Conservation (phyloP, 2,113 vertebrate species). For the Seriola aureovittata region DNA sequence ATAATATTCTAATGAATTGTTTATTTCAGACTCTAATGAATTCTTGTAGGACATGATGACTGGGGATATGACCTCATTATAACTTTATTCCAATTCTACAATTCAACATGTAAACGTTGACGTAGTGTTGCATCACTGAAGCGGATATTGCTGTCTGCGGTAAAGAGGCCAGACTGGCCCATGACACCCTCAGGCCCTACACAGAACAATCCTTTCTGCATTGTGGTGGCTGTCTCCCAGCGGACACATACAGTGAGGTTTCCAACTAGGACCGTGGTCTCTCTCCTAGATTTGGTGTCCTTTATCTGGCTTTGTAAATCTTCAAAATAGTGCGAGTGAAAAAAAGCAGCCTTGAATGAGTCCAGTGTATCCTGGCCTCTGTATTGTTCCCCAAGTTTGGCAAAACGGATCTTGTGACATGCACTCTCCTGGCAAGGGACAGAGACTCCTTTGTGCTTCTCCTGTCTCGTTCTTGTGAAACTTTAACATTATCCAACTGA, state of each 20-base stretch:
- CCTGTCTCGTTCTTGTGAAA: constrained; percentile 71
- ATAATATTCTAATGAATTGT: neutral
- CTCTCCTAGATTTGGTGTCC: constrained; percentile 66
- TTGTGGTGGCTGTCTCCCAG: constrained; percentile 64
- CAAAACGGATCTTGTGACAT: constrained; percentile 82
- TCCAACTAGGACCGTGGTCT: constrained; percentile 60
- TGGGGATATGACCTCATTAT: constrained; percentile 11
- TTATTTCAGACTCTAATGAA: neutral
- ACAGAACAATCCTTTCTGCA: constrained; percentile 50
- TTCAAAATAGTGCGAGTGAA: constrained; percentile 69
- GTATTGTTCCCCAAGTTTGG: constrained; percentile 77
- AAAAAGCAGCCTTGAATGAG: constrained; percentile 78
- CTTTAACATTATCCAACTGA: constrained; percentile 72
- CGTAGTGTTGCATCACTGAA: constrained; percentile 34
- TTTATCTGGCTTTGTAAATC: constrained; percentile 78
- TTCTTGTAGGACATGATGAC: neutral
- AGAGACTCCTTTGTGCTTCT: constrained; percentile 80
- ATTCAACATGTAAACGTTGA: constrained; percentile 6
- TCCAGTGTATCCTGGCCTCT: constrained; percentile 76
- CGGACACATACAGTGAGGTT: constrained; percentile 64
- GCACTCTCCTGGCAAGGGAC: constrained; percentile 76
- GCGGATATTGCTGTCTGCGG: constrained; percentile 26
- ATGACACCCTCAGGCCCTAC: constrained; percentile 15
- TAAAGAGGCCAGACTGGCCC: constrained; percentile 34
- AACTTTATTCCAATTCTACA: neutral